Percentiles rank a stretch among this genome's conserved stretches.
These are phyloP conservation scores for Fistularia tabacaria DNA, from an alignment of 2,797 vertebrate species.

Conservation along the genomic window DNA sequence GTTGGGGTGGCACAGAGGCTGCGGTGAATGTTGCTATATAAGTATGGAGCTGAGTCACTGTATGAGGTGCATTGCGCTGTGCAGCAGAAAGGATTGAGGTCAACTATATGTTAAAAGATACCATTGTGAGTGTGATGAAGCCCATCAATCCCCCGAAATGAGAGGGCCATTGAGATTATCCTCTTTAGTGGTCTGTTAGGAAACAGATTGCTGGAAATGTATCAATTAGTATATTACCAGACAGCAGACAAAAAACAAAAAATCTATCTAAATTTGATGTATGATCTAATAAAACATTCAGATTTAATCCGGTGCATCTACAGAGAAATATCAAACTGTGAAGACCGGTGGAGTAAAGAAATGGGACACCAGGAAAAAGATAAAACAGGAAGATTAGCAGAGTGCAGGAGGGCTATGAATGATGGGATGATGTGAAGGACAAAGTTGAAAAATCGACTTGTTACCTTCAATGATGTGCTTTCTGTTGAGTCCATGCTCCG, in stretches of 20 bases:
- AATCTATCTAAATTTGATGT: constrained; percentile 8
- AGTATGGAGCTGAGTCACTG: constrained; percentile 69
- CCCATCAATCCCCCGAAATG: constrained; percentile 4
- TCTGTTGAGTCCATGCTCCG: constrained; percentile 92
- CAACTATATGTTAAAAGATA: constrained; percentile 14
- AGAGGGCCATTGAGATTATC: not conserved
- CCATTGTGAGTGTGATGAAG: not conserved
- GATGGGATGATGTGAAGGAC: constrained; percentile 52
- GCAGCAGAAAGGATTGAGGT: constrained; percentile 10
- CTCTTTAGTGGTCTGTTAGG: not conserved
- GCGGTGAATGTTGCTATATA: constrained; percentile 68
- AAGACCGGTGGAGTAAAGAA: constrained; percentile 10
- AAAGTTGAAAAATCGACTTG: constrained; percentile 34
- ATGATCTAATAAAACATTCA: not conserved
- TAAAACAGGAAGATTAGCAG: constrained; percentile 42
- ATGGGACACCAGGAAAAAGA: constrained; percentile 16
- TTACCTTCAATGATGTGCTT: constrained; percentile 99
- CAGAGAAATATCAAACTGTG: constrained; percentile 26
- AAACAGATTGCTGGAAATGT: constrained; percentile 14
- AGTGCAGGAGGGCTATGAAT: constrained; percentile 5
- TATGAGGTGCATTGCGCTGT: constrained; percentile 57
- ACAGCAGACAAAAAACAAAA: constrained; percentile 14
- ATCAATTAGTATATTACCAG: constrained; percentile 12
- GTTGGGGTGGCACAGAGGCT: constrained; percentile 48
- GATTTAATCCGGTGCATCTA: not conserved